Conservation (phyloP, 1,140 invertebrate genomes). For the Neodiprion virginianus region DNA sequence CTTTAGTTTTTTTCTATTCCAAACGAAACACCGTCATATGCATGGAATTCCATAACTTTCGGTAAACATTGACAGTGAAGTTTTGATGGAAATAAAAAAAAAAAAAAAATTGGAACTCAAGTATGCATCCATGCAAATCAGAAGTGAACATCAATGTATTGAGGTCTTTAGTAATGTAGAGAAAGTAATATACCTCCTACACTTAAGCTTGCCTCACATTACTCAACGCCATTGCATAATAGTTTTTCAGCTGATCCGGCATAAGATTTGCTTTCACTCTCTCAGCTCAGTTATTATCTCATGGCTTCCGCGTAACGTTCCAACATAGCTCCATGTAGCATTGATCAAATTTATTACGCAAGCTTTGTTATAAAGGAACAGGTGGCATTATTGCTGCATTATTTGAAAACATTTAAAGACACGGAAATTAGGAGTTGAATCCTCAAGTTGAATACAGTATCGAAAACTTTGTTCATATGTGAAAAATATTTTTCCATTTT, state of each 20-base stretch:
- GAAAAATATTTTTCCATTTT: not conserved
- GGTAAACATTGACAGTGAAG: too few species aligned
- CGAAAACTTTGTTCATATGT: not conserved
- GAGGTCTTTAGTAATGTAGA: too few species aligned
- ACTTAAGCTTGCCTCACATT: not conserved
- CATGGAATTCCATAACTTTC: too few species aligned
- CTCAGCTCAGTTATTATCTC: conserved; percentile 44
- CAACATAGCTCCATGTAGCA: not conserved
- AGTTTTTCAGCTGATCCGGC: conserved; percentile 30
- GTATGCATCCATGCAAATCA: too few species aligned
- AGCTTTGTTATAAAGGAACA: not conserved
- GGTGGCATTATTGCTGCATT: too few species aligned
- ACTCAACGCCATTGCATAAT: conserved; percentile 35
- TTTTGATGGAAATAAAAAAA: too few species aligned
- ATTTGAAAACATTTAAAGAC: too few species aligned
- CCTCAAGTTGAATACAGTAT: not conserved
- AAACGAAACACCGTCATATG: too few species aligned
- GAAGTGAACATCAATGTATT: too few species aligned
- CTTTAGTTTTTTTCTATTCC: too few species aligned
- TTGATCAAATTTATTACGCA: not conserved
- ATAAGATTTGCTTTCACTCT: conserved; percentile 48
- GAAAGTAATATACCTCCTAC: not conserved
- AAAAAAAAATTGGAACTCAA: too few species aligned
- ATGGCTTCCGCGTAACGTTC: conserved; percentile 26
- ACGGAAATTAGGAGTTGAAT: not conserved